phyloP scores from a whole-genome alignment of 1,140 invertebrate genomes.

The Drosophila pseudoananassae region DNA sequence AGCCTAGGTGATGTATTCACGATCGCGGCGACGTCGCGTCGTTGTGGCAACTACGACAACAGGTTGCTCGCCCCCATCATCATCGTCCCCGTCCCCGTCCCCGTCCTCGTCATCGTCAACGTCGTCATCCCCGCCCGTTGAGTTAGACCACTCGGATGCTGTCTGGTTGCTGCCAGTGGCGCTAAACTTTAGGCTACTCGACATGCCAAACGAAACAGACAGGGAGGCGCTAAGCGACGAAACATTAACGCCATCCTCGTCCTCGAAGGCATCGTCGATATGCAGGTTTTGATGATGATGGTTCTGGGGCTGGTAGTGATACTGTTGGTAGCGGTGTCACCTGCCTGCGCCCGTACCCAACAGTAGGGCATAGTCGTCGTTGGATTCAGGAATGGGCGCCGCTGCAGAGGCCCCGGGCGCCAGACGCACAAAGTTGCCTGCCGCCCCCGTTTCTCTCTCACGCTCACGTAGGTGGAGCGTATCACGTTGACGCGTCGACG shows the following conservation, averaged over 20 bases:
- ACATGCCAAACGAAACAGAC: slow-evolving; percentile 74
- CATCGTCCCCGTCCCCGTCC: slow-evolving; percentile 34
- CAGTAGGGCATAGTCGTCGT: slow-evolving; percentile 75
- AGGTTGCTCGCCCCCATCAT: slow-evolving; percentile 49
- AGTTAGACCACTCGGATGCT: slow-evolving; percentile 79
- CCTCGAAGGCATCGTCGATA: slow-evolving; percentile 55
- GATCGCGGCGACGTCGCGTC: slow-evolving; percentile 54
- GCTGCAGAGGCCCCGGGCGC: slow-evolving; percentile 52
- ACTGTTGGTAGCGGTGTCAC: slow-evolving; percentile 80
- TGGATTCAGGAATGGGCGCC: slow-evolving; percentile 75
- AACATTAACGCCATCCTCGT: slow-evolving; percentile 67
- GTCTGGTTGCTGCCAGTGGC: slow-evolving; percentile 70
- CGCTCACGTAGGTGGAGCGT: slow-evolving; percentile 66
- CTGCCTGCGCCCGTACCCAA: slow-evolving; percentile 69
- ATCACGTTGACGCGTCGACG: slow-evolving; percentile 61
- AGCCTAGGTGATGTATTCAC: slow-evolving; percentile 74
- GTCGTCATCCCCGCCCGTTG: slow-evolving; percentile 69
- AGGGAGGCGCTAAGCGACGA: slow-evolving; percentile 71
- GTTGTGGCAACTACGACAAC: slow-evolving; percentile 61
- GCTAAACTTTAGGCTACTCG: slow-evolving; percentile 76
- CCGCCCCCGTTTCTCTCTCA: slow-evolving; percentile 25
- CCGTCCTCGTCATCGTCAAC: slow-evolving; percentile 45
- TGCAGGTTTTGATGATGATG: slow-evolving; percentile 50
- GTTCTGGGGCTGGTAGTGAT: slow-evolving; percentile 54
- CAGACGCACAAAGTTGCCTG: slow-evolving; percentile 60